A percentile compares a stretch with the other conserved stretches of the same genome.
phyloP scores from a whole-genome alignment of 2,888 invertebrate species.

The Ypsolopha sequella region DNA sequence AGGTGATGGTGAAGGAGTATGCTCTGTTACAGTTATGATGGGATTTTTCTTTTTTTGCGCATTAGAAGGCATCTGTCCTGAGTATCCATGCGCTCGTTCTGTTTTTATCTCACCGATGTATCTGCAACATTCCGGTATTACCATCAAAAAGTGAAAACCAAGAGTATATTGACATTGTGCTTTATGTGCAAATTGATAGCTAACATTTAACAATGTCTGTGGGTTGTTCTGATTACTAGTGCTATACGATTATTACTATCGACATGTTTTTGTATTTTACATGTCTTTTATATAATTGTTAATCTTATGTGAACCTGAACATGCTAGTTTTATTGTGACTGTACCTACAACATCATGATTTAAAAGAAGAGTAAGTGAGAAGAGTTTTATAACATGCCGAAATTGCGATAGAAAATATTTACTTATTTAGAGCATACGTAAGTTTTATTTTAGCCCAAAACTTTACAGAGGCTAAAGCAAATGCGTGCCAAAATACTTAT shows the following conservation, averaged over 20 bases:
- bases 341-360: no score
- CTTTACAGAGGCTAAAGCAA: no score
- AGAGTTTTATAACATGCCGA: no score
- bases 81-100: conserved; percentile 70
- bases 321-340: no score
- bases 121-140: conserved; percentile 48
- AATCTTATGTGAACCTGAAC: background rate
- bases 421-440: no score
- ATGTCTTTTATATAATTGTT: background rate
- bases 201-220: background rate
- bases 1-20: conserved; percentile 92
- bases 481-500: no score
- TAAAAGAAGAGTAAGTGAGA: no score
- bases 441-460: no score
- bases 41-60: conserved; percentile 85
- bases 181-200: background rate
- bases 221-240: conserved; percentile 1
- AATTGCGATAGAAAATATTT: no score
- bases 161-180: background rate
- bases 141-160: background rate
- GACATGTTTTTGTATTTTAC: conserved; percentile 3
- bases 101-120: conserved; percentile 79
- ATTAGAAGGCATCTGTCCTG: conserved; percentile 55
- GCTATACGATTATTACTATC: conserved; percentile 2
- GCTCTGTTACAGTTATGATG: conserved; percentile 97